Percentiles rank a stretch among this genome's conserved stretches.
phyloP scores from a whole-genome alignment of 2,888 invertebrate species.

The Eupsilia transversa region DNA sequence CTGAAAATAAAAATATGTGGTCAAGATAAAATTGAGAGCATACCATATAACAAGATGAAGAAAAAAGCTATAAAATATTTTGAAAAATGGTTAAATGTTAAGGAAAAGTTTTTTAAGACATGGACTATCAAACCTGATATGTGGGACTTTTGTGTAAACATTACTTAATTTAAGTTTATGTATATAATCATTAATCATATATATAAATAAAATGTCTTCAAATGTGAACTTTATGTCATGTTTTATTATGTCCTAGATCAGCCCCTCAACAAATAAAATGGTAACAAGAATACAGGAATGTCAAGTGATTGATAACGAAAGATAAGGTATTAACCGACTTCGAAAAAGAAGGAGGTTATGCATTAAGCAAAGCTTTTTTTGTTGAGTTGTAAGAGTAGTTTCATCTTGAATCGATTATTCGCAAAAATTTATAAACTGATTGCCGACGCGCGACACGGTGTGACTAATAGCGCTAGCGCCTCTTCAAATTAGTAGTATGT shows the following conservation, averaged over 20 bases:
- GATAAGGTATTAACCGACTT: background rate
- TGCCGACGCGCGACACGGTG: background rate
- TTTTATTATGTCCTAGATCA: slow-evolving; percentile 1
- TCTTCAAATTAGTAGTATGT: background rate
- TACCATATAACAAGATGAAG: slow-evolving; percentile 85
- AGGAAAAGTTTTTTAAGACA: slow-evolving; percentile 86
- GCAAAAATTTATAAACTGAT: background rate
- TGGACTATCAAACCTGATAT: slow-evolving; percentile 91
- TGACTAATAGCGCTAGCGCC: background rate
- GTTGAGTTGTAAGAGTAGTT: no score
- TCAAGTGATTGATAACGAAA: background rate
- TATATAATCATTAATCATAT: background rate
- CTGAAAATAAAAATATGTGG: slow-evolving; percentile 69
- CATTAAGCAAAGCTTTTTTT: background rate
- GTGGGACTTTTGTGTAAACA: slow-evolving; percentile 81
- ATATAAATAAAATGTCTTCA: slow-evolving; percentile 6
- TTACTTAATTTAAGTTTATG: slow-evolving; percentile 42
- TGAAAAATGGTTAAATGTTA: slow-evolving; percentile 84
- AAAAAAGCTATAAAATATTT: slow-evolving; percentile 75
- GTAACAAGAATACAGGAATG: background rate
- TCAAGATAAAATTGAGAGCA: slow-evolving; percentile 61
- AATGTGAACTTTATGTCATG: background rate
- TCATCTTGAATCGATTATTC: background rate
- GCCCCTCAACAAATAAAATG: background rate
- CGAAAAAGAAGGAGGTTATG: background rate